Percentiles rank a stretch among this genome's conserved stretches.
Conservation (phyloP, 2,113 vertebrate species). For the Hippopotamus amphibius region DNA sequence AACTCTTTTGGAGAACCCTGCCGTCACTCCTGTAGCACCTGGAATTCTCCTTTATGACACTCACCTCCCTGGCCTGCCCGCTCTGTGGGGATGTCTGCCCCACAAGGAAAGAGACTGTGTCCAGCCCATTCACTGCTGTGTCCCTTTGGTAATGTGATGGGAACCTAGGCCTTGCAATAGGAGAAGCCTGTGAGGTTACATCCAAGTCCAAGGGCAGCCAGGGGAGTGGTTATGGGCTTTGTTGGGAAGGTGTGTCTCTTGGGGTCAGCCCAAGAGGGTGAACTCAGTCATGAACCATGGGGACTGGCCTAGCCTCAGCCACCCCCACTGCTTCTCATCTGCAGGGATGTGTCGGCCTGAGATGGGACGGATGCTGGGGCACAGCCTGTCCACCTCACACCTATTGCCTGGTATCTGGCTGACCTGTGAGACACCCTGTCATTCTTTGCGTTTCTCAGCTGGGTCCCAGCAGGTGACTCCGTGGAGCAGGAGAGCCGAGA, state of each 20-base stretch:
- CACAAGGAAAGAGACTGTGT: not conserved
- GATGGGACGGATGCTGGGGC: not conserved
- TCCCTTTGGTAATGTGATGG: not conserved
- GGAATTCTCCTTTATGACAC: not conserved
- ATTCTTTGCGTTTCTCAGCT: not conserved
- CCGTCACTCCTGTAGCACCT: rapidly evolving
- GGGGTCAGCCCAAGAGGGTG: not conserved
- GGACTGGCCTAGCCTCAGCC: not conserved
- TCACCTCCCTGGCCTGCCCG: not conserved
- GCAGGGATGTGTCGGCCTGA: not conserved
- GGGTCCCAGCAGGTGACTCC: not conserved
- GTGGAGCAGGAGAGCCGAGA: not conserved
- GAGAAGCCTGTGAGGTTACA: not conserved
- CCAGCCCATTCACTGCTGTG: not conserved
- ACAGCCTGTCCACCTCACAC: not conserved
- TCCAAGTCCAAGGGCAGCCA: not conserved
- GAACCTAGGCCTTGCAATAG: not conserved
- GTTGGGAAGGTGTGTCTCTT: not conserved
- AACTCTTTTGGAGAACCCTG: not conserved
- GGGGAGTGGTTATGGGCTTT: not conserved
- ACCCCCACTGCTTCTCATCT: not conserved
- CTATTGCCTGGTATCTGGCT: not conserved
- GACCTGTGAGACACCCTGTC: not conserved
- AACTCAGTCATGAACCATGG: not conserved
- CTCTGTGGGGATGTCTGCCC: not conserved